A percentile compares a stretch with the other conserved stretches of the same genome.
Evolutionary conservation across 1,140 invertebrate species (phyloP).

Genomic region (Orchesella cincta): DNA sequence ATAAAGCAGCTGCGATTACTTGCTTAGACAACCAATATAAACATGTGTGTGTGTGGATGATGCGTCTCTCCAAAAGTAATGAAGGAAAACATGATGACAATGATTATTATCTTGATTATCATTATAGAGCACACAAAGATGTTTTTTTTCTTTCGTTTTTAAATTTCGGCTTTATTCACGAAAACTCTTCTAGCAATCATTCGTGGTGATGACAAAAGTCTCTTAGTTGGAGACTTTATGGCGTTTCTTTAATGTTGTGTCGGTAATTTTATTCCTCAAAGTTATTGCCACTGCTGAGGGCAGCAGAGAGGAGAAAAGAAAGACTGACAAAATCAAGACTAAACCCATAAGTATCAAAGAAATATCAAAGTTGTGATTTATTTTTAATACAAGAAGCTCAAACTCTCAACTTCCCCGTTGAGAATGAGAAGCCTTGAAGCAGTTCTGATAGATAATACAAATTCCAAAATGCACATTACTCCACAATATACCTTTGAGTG

Average conservation of each 20-base stretch:
- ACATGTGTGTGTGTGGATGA: neutral
- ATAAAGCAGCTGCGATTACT: neutral
- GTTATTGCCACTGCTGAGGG: neutral
- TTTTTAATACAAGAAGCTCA: slow-evolving; percentile 14
- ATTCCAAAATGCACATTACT: no score
- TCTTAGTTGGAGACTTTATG: slow-evolving; percentile 9
- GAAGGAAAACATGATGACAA: slow-evolving; percentile 23
- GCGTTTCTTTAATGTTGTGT: slow-evolving; percentile 1
- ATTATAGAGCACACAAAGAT: neutral
- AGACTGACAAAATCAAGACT: neutral
- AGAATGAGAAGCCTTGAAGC: neutral
- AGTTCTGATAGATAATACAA: no score
- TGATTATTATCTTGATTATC: slow-evolving; percentile 19
- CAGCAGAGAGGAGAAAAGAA: neutral
- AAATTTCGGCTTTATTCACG: neutral
- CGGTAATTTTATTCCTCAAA: slow-evolving; percentile 9
- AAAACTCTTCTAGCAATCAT: neutral
- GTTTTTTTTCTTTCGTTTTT: neutral
- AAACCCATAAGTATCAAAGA: neutral
- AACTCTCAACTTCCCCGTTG: neutral
- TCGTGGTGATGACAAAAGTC: neutral
- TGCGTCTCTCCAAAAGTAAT: slow-evolving; percentile 12
- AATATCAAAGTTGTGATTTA: slow-evolving; percentile 4
- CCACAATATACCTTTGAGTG: no score
- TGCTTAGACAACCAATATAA: neutral